Percentiles rank a stretch among this genome's conserved stretches.
Conservation (phyloP, 2,888 invertebrate species). For the Chaitophorus viminalis region DNA sequence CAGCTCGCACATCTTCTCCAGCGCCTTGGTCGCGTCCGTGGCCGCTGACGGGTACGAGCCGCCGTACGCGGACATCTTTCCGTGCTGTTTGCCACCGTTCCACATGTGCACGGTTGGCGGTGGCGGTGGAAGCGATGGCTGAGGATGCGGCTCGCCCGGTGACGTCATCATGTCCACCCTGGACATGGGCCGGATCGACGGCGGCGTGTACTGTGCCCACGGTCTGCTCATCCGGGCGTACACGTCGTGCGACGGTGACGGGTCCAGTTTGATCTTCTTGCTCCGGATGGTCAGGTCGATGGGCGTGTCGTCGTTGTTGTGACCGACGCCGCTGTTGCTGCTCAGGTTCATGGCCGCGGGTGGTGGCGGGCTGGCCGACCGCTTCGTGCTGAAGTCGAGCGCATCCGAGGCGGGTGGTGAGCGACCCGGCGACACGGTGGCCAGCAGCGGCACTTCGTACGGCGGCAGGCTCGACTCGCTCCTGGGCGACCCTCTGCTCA, state of each 20-base stretch:
- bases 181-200: constrained; percentile 26
- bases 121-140: neutral
- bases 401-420: constrained; percentile 67
- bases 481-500: constrained; percentile 44
- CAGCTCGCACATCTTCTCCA: constrained; percentile 91
- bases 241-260: constrained; percentile 69
- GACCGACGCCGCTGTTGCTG: constrained; percentile 74
- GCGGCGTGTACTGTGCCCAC: constrained; percentile 48
- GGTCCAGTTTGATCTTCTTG: constrained; percentile 66
- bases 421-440: constrained; percentile 68
- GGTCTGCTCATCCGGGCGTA: constrained; percentile 54
- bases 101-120: neutral
- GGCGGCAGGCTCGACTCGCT: constrained; percentile 62
- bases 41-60: constrained; percentile 63
- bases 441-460: constrained; percentile 65
- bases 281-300: constrained; percentile 65
- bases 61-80: constrained; percentile 66
- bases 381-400: constrained; percentile 84
- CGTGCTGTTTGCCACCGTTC: constrained; percentile 70
- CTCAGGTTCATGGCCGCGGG: constrained; percentile 78
- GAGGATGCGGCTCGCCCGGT: constrained; percentile 71
- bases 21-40: constrained; percentile 85
- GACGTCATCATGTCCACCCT: constrained; percentile 63
- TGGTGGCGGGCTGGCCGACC: constrained; percentile 68
- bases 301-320: constrained; percentile 70